Evolutionary conservation across 2,113 vertebrate genomes (phyloP).

Genomic region (Paradoxurus hermaphroditus): DNA sequence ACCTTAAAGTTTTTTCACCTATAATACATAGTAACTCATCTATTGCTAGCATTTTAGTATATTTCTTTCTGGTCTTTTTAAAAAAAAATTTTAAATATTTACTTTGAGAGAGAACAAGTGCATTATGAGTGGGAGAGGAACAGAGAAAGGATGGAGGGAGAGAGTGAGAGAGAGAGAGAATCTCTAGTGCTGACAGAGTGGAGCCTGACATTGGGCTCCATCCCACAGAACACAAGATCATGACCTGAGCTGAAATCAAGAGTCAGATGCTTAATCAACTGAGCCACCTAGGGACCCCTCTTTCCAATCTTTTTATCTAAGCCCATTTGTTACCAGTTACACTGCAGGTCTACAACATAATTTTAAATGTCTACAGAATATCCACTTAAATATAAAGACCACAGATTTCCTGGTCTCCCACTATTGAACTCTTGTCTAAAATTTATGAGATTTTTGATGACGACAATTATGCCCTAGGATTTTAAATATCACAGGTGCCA

Average conservation of each 20-base stretch:
- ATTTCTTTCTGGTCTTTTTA: neutral
- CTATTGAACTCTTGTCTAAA: neutral
- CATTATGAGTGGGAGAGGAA: too few species aligned
- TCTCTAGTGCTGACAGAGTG: too few species aligned
- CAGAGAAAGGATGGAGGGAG: too few species aligned
- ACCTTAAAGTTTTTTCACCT: too few species aligned
- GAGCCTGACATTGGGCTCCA: too few species aligned
- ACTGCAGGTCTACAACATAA: neutral
- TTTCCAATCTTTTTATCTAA: neutral
- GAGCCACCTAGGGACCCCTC: neutral
- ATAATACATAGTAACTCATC: neutral
- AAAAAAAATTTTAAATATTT: too few species aligned
- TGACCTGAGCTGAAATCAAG: too few species aligned
- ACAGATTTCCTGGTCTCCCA: neutral
- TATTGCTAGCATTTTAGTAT: neutral
- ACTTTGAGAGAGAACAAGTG: too few species aligned
- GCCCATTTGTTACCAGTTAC: neutral
- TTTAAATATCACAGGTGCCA: slow-evolving; percentile 13
- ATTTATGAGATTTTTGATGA: neutral
- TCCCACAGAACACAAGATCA: too few species aligned
- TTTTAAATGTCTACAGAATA: neutral
- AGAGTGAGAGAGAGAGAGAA: too few species aligned
- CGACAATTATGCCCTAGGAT: neutral
- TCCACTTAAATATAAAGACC: slow-evolving; percentile 24
- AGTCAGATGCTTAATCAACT: too few species aligned